phyloP scores from a whole-genome alignment of 92 coral and sea anemone species.

The Bergia sp. region DNA sequence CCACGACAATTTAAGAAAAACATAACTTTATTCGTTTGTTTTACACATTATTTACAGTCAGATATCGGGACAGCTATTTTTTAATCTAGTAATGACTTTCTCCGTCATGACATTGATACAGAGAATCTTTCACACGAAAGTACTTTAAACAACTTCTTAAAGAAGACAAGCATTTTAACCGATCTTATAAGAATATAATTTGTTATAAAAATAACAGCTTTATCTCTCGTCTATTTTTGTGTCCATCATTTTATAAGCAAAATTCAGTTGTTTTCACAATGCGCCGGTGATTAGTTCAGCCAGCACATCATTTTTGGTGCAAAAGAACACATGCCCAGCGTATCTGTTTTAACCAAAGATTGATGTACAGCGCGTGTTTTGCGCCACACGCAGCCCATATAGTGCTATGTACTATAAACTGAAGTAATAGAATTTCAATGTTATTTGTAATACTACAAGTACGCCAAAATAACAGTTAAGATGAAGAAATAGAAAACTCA shows the following conservation, averaged over 20 bases:
- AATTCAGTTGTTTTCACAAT: not conserved
- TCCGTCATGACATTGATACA: not conserved
- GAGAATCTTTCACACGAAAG: constrained; percentile 43
- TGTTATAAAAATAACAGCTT: not conserved
- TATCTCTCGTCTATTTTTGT: not conserved
- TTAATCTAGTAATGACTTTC: not conserved
- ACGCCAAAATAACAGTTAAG: not conserved
- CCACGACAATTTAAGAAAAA: not conserved
- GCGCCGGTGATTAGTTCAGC: not conserved
- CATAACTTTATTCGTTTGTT: not conserved
- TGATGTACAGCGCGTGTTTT: not conserved
- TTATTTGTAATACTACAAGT: not conserved
- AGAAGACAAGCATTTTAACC: constrained; percentile 33
- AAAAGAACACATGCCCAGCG: not conserved
- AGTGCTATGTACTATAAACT: not conserved
- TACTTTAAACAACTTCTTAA: constrained; percentile 42
- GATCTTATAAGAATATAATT: not conserved
- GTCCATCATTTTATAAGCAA: not conserved
- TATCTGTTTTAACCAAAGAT: not conserved
- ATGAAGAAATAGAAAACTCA: not conserved
- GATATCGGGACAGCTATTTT: not conserved
- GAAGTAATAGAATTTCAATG: not conserved
- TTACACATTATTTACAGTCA: constrained; percentile 17
- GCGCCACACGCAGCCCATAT: not conserved
- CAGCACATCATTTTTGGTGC: not conserved